Evolutionary conservation across 2,797 vertebrate genomes (phyloP), one percentile per base, ranked within the genome.

Genomic region (Naso thynnoides): DNA sequence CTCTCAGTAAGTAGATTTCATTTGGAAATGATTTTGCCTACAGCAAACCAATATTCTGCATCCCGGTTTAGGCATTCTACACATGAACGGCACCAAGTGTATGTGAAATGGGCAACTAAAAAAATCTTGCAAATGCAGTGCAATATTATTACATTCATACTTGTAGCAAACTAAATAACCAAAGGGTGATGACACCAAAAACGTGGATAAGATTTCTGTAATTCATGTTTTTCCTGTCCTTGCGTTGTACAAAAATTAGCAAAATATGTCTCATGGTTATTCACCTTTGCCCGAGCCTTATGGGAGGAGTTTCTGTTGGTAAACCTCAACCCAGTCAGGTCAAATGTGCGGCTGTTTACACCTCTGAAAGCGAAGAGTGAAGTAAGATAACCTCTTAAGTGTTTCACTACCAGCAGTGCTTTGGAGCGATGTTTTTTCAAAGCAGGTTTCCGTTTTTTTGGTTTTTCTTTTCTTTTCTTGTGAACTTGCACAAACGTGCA

Each of bases 1-100:
- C 47, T 29, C 67, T 81, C 36, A 38, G 24, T 19, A 33, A 76
- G 60, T 56, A 54, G 16, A 50, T 72, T 59, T 67, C 11, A 38
- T 73, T 70, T 23, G n/a, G 29, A 55, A 63, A 54, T 19, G 5
- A 41, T 26, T 71, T 9, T 38, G 36, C 60, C 21, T 4, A n/a
- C 59, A 41, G 14, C 50, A 29, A 44, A 56, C 26, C 29, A 33
- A 59, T 76, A 68, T 58, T 52, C 36, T 36, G 54, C 53, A 61
- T 48, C 16, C 6, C 27, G 63, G 44, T 78, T 71, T 41, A 57
- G 23, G 6, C 31, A 53, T 24, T 24, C 6, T 8, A 55, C 27
- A 64, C 41, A 39, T 70, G 50, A 33, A n/a, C 36, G 23, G 3
- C 7, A 2, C 31, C 3, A 23, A 27, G n/a, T 26, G 6, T 0